Conservation (phyloP, 2,888 invertebrate species). For the Eledone cirrhosa region DNA sequence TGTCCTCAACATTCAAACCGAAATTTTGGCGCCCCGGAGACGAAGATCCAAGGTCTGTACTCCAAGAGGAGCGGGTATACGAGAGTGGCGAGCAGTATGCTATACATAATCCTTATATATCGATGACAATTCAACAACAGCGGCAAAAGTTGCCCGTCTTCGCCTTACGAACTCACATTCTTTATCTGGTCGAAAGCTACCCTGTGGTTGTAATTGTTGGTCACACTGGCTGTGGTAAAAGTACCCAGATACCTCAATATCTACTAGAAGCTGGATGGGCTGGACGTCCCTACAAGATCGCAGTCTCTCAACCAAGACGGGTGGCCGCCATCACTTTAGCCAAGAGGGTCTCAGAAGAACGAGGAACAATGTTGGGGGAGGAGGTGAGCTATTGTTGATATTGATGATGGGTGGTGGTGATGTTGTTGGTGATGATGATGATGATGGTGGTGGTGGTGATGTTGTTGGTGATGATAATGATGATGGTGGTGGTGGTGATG, state of each 20-base stretch:
- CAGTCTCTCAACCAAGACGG: constrained; percentile 90
- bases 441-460: too few relatives aligned
- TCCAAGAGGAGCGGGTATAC: constrained; percentile 48
- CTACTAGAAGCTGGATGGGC: constrained; percentile 87
- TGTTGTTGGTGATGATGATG: too few relatives aligned
- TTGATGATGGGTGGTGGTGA: too few relatives aligned
- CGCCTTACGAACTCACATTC: constrained; percentile 83
- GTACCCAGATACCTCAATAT: constrained; percentile 96
- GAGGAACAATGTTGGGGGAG: constrained; percentile 79
- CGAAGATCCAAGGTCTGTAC: constrained; percentile 46
- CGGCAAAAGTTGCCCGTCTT: constrained; percentile 87
- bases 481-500: too few relatives aligned
- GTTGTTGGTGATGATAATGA: too few relatives aligned
- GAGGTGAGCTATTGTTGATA: constrained; percentile 68
- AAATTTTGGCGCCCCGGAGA: constrained; percentile 22
- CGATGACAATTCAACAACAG: constrained; percentile 84
- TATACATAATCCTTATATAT: constrained; percentile 80
- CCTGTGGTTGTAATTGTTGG: constrained; percentile 86
- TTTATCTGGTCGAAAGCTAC: constrained; percentile 88
- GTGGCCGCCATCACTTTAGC: constrained; percentile 88
- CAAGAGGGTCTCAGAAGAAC: constrained; percentile 87
- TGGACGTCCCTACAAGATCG: constrained; percentile 77
- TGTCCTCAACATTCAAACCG: neutral
- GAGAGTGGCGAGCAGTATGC: constrained; percentile 43
- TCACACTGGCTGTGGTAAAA: constrained; percentile 95